These are phyloP conservation scores for Tympanuchus pallidicinctus DNA, from an alignment of 2,113 vertebrate genomes.

Conservation along the genomic window DNA sequence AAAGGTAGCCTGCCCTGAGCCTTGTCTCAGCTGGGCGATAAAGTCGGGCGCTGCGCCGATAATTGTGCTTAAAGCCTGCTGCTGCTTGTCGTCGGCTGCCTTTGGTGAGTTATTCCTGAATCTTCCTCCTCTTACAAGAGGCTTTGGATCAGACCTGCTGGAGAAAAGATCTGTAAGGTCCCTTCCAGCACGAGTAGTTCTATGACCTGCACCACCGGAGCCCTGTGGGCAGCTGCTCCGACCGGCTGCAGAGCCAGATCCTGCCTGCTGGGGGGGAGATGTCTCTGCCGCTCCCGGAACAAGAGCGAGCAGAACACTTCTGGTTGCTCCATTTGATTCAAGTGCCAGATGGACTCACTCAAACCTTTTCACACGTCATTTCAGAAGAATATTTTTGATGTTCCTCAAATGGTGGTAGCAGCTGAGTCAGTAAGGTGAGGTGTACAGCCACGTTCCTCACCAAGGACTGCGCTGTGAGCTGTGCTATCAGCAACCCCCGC, in stretches of 20 bases:
- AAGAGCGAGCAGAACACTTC: rapidly evolving
- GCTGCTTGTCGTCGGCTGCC: rapidly evolving
- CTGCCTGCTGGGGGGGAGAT: no score
- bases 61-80: rapidly evolving
- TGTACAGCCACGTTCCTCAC: rapidly evolving
- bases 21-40: rapidly evolving
- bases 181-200: no score
- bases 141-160: no score
- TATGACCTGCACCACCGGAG: rapidly evolving
- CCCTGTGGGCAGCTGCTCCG: rapidly evolving
- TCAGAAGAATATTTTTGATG: rapidly evolving
- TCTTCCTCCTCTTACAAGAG: no score
- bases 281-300: background rate
- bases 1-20: rapidly evolving
- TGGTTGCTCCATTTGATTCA: rapidly evolving
- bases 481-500: rapidly evolving
- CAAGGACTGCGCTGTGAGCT: rapidly evolving
- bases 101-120: no score
- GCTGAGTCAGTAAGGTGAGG: rapidly evolving
- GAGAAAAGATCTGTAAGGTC: no score
- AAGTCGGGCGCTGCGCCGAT: rapidly evolving
- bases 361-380: rapidly evolving
- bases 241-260: rapidly evolving
- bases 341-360: rapidly evolving
- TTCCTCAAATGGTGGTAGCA: rapidly evolving